Conservation (phyloP, 2,888 invertebrate genomes). For the Lysandra bellargus region DNA sequence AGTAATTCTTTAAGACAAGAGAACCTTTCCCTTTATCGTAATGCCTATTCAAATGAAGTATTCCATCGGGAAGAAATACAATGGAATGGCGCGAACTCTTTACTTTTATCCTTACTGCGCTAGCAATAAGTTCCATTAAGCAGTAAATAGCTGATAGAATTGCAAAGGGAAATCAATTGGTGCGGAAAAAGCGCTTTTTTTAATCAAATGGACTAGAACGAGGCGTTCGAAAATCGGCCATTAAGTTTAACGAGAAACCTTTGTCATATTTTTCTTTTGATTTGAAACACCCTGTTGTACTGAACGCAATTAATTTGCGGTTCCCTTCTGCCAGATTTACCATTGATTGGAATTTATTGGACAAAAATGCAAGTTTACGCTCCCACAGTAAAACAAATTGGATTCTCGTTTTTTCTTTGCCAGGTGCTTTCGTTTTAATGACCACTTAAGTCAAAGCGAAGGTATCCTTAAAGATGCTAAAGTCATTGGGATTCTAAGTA, state of each 20-base stretch:
- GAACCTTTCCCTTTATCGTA: constrained; percentile 68
- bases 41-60: constrained; percentile 64
- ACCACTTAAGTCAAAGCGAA: not conserved
- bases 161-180: constrained; percentile 70
- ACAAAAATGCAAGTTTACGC: constrained; percentile 20
- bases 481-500: not conserved
- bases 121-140: constrained; percentile 44
- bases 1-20: constrained; percentile 45
- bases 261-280: constrained; percentile 75
- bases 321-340: constrained; percentile 32
- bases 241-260: constrained; percentile 72
- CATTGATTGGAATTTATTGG: constrained; percentile 34
- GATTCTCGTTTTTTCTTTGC: constrained; percentile 7
- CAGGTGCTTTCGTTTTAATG: constrained; percentile 13
- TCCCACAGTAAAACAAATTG: constrained; percentile 20
- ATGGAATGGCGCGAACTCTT: constrained; percentile 22
- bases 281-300: constrained; percentile 54
- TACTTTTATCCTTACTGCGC: constrained; percentile 29
- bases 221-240: constrained; percentile 63
- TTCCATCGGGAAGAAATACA: constrained; percentile 27
- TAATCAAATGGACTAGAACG: constrained; percentile 74
- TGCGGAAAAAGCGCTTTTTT: constrained; percentile 67
- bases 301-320: constrained; percentile 46
- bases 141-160: constrained; percentile 51
- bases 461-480: not conserved